Conservation (phyloP, 2,797 vertebrate genomes). For the Cygnus olor region DNA sequence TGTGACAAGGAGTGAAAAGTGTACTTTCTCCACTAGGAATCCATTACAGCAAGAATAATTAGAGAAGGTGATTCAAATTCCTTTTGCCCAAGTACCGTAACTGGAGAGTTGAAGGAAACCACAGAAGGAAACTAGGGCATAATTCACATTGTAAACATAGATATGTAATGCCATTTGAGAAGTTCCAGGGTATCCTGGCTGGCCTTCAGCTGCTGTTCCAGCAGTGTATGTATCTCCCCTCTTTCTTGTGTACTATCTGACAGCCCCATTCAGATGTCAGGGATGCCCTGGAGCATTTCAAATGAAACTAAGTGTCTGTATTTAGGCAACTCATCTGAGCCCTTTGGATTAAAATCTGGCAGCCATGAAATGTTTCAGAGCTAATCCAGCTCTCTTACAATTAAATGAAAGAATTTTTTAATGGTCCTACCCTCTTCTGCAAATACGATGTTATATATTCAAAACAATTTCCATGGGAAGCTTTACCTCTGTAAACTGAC, state of each 20-base stretch:
- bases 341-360: not conserved
- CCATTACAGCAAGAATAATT: not conserved
- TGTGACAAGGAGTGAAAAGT: not conserved
- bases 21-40: not conserved
- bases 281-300: not conserved
- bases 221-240: not conserved
- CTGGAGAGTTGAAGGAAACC: not conserved
- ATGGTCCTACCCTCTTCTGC: not conserved
- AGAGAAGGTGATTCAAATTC: not conserved
- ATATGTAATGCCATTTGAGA: not conserved
- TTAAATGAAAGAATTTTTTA: not conserved
- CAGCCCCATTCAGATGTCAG: not conserved
- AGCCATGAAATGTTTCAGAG: not conserved
- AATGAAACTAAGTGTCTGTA: not conserved
- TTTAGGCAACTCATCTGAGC: not conserved
- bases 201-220: not conserved
- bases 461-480: not conserved
- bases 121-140: not conserved
- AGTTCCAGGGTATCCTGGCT: not conserved
- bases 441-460: not conserved
- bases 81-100: not conserved
- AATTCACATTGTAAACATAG: not conserved
- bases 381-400: not conserved
- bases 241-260: not conserved
- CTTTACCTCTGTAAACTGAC: not conserved